phyloP scores from a whole-genome alignment of 2,113 vertebrate genomes.

The Pelvicachromis taeniatus region DNA sequence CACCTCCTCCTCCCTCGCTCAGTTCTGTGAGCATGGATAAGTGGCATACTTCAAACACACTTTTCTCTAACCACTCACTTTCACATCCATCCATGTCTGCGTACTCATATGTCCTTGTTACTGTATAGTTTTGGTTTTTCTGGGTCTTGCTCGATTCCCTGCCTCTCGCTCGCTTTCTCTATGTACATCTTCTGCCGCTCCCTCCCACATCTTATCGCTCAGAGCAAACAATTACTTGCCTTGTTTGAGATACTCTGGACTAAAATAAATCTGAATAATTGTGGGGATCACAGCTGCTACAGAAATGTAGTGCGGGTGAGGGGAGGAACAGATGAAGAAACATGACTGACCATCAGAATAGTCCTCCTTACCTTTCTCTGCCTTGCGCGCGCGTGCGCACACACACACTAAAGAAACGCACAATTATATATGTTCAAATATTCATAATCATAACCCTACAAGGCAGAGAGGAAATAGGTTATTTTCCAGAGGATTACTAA shows the following conservation, averaged over 20 bases:
- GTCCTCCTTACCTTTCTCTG: neutral
- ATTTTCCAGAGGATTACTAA: constrained; percentile 12
- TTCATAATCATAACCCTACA: neutral
- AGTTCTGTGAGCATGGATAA: neutral
- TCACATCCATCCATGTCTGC: neutral
- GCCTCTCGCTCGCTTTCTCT: neutral
- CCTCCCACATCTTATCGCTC: constrained; percentile 32
- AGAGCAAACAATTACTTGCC: constrained; percentile 53
- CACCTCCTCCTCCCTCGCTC: neutral
- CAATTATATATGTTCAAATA: neutral
- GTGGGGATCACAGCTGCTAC: constrained; percentile 4
- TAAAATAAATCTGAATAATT: constrained; percentile 52
- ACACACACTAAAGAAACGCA: neutral
- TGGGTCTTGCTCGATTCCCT: constrained; percentile 1
- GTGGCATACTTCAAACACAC: neutral
- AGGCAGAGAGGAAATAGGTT: neutral
- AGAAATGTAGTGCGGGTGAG: neutral
- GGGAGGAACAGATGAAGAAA: constrained; percentile 2
- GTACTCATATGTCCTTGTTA: neutral
- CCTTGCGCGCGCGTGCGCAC: neutral
- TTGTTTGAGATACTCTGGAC: constrained; percentile 41
- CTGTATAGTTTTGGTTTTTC: neutral
- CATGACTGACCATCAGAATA: neutral
- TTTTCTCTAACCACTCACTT: neutral
- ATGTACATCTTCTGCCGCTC: neutral